Evolutionary conservation across 2,888 invertebrate species (phyloP), one percentile per base, ranked within the genome.

Genomic region (Hofmannophila pseudospretella): DNA sequence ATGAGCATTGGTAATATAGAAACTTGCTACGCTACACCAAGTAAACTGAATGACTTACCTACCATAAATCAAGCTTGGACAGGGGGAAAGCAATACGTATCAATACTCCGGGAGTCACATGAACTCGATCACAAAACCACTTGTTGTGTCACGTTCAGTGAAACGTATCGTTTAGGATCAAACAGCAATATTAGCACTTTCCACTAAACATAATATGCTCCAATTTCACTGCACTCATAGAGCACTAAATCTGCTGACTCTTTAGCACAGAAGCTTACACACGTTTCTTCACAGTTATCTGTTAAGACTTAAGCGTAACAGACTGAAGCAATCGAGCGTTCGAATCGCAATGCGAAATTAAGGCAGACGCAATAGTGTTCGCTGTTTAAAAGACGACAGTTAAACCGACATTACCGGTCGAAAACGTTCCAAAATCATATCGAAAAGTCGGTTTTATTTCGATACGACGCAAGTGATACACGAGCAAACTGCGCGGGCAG

Each of bases 401-500:
- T 72, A 50, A 69, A 69, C 73, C 70, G 73, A 77, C 72, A 65
- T 73, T 73, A 79, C 78, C 77, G 80, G 81, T 79, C 71, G 65
- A 65, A 72, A 77, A 70, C 67, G 80, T 79, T 75, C 72, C 73
- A 75, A 80, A 82, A 70, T 76, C 67, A 68, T 67, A 66, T 71
- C 71, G 71, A 55, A 63, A 67, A 67, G 59, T 63, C 62, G 48
- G 55, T 58, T 61, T 52, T 47, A 16, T 45, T 47, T 47, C 44
- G 39, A 51, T 49, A 48, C 53, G 56, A 53, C 56, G 5, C n/a
- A 23, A 23, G 23, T 23, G 44, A 65, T 51, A 67, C 71, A 74
- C 85, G 81, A 75, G 82, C 72, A 74, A 72, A 79, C 84, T 69
- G 78, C 82, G 81, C 85, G 75, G 72, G 64, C 66, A 69, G 79